Percentiles rank a stretch among this genome's conserved stretches.
Evolutionary conservation across 1,140 invertebrate species (phyloP).

Genomic region (Pristionchus pacificus): DNA sequence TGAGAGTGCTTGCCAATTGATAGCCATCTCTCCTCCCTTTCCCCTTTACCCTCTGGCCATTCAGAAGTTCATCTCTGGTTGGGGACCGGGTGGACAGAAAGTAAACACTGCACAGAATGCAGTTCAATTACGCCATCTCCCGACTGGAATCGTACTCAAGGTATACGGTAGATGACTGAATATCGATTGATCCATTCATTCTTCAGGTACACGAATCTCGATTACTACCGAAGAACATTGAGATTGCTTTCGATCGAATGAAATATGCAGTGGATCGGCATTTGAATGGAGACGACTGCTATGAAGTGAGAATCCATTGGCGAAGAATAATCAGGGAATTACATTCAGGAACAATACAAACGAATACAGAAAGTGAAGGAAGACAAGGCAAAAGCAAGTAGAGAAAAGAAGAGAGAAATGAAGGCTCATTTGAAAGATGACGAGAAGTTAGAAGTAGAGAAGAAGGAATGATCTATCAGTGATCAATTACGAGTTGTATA

Average conservation of each 20-base stretch:
- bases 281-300: slow-evolving; percentile 51
- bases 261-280: slow-evolving; percentile 47
- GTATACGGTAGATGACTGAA: slow-evolving; percentile 9
- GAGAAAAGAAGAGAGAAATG: slow-evolving; percentile 17
- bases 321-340: not conserved
- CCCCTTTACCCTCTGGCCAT: no score
- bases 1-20: no score
- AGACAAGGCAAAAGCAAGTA: slow-evolving; percentile 10
- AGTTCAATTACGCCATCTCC: slow-evolving; percentile 45
- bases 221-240: slow-evolving; percentile 42
- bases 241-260: slow-evolving; percentile 47
- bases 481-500: no score
- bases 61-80: slow-evolving; percentile 46
- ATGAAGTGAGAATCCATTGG: slow-evolving; percentile 33
- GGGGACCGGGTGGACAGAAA: slow-evolving; percentile 51
- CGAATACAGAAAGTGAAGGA: slow-evolving; percentile 35
- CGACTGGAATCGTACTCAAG: slow-evolving; percentile 44
- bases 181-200: slow-evolving; percentile 6
- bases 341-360: slow-evolving; percentile 39
- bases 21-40: no score
- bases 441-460: no score
- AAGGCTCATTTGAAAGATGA: slow-evolving; percentile 17
- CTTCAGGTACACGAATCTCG: slow-evolving; percentile 48
- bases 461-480: no score
- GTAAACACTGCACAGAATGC: slow-evolving; percentile 51